A percentile compares a stretch with the other conserved stretches of the same genome.
phyloP scores from a whole-genome alignment of 2,113 vertebrate genomes.

The Fulmarus glacialis region DNA sequence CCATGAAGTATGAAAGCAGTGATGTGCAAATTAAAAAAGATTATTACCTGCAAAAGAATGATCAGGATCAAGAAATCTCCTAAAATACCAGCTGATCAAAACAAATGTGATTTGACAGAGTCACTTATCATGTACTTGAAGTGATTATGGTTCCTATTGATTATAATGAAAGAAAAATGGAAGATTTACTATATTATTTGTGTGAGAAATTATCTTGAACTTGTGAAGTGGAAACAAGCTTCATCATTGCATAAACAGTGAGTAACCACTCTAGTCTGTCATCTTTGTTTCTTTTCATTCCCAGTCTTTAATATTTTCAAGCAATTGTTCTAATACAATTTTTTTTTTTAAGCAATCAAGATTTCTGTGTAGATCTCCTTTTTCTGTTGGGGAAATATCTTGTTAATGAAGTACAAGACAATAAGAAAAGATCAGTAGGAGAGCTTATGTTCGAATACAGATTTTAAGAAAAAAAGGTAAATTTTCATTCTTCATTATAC shows the following conservation, averaged over 20 bases:
- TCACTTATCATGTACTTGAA: conserved; percentile 28
- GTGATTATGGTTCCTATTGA: neutral
- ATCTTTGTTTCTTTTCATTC: neutral
- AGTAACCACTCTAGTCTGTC: neutral
- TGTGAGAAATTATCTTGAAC: conserved; percentile 11
- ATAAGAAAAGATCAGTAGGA: neutral
- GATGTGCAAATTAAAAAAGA: conserved; percentile 22
- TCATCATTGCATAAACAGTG: neutral
- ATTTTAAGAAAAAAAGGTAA: neutral
- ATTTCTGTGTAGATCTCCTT: neutral
- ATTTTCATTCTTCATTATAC: neutral
- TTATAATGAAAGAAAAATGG: conserved; percentile 22
- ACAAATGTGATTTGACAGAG: conserved; percentile 42
- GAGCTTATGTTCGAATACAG: neutral
- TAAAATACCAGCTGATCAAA: conserved; percentile 41
- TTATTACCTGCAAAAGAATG: neutral
- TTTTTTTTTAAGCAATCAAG: neutral
- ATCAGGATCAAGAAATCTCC: neutral
- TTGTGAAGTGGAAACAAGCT: neutral
- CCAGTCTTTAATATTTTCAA: neutral
- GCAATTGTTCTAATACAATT: neutral
- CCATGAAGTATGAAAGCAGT: conserved; percentile 2
- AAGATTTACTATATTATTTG: conserved; percentile 7
- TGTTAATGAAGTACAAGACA: neutral
- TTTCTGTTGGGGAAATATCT: neutral